A percentile compares a stretch with the other conserved stretches of the same genome.
Evolutionary conservation across 53 echinoderm and acorn worm species (phyloP).

Genomic region (Actinopyga echinites): DNA sequence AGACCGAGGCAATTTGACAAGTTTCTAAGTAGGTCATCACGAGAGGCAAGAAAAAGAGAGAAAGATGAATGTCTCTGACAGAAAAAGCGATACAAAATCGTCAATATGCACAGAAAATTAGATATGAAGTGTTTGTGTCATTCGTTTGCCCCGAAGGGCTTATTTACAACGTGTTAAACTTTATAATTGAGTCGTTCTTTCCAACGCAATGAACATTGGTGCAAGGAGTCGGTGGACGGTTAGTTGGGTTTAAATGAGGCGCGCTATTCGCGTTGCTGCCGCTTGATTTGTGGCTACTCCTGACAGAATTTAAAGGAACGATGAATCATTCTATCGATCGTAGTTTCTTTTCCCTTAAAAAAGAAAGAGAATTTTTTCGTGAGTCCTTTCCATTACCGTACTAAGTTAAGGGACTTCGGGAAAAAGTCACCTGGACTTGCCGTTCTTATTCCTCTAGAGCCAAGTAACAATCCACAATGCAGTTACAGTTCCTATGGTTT

Average conservation of each 20-base stretch:
- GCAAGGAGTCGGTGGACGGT: slow-evolving; percentile 10
- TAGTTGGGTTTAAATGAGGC: slow-evolving; percentile 40
- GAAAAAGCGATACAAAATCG: too few species aligned
- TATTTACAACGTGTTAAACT: slow-evolving; percentile 34
- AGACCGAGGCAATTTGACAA: too few species aligned
- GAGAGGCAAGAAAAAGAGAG: neutral
- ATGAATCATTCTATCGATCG: too few species aligned
- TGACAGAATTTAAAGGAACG: slow-evolving; percentile 16
- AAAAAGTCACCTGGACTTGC: too few species aligned
- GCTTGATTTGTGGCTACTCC: slow-evolving; percentile 6
- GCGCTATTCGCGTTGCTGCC: slow-evolving; percentile 35
- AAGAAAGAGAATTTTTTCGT: too few species aligned
- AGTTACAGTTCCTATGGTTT: too few species aligned
- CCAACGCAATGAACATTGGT: slow-evolving; percentile 7
- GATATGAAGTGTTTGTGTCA: slow-evolving; percentile 23
- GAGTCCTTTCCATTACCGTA: too few species aligned
- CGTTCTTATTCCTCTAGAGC: too few species aligned
- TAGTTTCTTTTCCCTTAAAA: too few species aligned
- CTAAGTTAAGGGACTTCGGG: too few species aligned
- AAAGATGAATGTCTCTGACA: too few species aligned
- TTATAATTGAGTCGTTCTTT: slow-evolving; percentile 28
- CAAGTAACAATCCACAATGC: too few species aligned
- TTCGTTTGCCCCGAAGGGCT: slow-evolving; percentile 22
- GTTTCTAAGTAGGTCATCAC: slow-evolving; percentile 31
- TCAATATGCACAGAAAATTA: slow-evolving; percentile 5